Base-by-base conservation (phyloP, 1,140 invertebrate species). In the Anoplophora glabripennis region DNA sequence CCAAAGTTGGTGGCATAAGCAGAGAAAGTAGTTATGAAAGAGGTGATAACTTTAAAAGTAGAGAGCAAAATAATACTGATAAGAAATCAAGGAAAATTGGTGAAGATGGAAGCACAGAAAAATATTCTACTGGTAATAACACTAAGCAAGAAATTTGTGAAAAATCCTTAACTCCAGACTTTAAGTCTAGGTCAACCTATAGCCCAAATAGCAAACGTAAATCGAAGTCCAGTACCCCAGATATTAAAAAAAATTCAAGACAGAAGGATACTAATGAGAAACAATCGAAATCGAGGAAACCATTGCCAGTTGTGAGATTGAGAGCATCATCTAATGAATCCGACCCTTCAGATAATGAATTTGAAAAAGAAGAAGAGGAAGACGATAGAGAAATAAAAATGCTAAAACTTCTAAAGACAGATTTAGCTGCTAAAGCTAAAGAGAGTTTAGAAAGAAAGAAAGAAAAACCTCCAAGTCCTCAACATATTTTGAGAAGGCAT, bases 391-490 rank as follows among this genome's bases (percentile, higher is more conserved):
- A 87, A 59, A 66, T 84, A 21, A 80, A 80, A 58, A 85, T 87
- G 60, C 69, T 89, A 48, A 81, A 84, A 64, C 79, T 82, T 60
- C 65, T 86, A 1, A 84, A 85, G 62, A 79, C 76, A 12, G 84
- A 79, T 1, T 72, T 86, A n/a, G 84, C 84, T 0, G 84, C 84
- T 0, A 85, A 85, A 67, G 83, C 83, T 1, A 80, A 80, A 34
- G 83, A 80, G 41, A 77, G 77, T 5, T 71, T 81, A 52, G 79
- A 80, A 57, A 80, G 75, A 72, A 79, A 77, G 69, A 75, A 71
- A 53, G 75, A 71, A 18, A 63, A 48, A 42, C 33, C 56, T 18
- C 21, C 49, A 37, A 68, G 61, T 58, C 61, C 61, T n/a, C 40
- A 56, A 57, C 41, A 12, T 18, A 37, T 56, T 45, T n/a, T 40